Conservation (phyloP, 2,113 vertebrate genomes). For the Pelmatolapia mariae region DNA sequence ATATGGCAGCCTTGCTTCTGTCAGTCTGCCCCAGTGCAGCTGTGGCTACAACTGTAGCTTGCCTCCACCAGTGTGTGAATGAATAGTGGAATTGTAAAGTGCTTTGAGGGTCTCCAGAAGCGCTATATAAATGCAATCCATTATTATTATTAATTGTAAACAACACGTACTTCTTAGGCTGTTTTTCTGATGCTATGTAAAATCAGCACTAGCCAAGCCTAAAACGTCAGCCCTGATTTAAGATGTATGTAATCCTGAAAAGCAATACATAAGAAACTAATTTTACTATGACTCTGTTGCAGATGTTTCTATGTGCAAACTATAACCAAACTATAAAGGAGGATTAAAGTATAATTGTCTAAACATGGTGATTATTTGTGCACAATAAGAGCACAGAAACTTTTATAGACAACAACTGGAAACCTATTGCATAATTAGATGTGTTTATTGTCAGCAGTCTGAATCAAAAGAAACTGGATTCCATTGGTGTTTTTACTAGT, state of each 20-base stretch:
- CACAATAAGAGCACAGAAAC: background rate
- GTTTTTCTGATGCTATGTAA: background rate
- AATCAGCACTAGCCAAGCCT: background rate
- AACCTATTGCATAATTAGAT: background rate
- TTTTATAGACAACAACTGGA: background rate
- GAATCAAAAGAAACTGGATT: background rate
- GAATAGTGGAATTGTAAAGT: no score
- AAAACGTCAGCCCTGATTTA: background rate
- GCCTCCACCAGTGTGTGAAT: no score
- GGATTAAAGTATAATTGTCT: background rate
- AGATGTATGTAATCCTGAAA: background rate
- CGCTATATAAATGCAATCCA: no score
- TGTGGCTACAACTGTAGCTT: no score
- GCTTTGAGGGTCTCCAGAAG: no score
- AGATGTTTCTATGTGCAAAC: background rate
- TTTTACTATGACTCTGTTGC: background rate
- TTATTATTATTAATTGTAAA: no score
- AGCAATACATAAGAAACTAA: background rate
- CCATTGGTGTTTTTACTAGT: background rate
- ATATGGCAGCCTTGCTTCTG: no score
- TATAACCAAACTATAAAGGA: background rate
- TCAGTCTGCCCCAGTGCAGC: no score
- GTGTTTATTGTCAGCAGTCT: background rate
- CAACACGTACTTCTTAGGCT: background rate
- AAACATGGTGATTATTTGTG: background rate